Conservation (phyloP, 2,888 invertebrate species). For the Melipona bicolor region DNA sequence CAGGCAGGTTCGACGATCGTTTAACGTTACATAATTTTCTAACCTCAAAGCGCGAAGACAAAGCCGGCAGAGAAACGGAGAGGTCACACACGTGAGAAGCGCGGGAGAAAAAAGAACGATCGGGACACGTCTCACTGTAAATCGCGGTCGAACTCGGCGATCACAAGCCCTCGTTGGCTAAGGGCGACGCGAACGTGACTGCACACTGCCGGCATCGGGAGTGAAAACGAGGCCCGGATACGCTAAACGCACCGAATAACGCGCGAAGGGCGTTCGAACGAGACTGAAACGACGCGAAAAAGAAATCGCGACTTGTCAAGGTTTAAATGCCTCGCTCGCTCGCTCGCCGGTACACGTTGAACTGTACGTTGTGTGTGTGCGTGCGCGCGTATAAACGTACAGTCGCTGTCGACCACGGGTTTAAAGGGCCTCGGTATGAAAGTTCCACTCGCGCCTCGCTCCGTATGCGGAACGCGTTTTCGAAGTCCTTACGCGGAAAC, state of each 20-base stretch:
- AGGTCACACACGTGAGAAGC: conserved; percentile 23
- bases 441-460: conserved; percentile 34
- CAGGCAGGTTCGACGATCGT: conserved; percentile 54
- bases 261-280: conserved; percentile 36
- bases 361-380: conserved; percentile 13
- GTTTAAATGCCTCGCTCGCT: conserved; percentile 50
- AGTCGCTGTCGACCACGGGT: conserved; percentile 25
- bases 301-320: conserved; percentile 25
- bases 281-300: conserved; percentile 9
- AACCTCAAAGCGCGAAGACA: conserved; percentile 24
- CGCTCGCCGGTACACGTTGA: neutral
- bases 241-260: conserved; percentile 7
- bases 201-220: conserved; percentile 28
- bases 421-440: conserved; percentile 53
- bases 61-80: conserved; percentile 1
- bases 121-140: conserved; percentile 30
- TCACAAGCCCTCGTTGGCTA: conserved; percentile 18
- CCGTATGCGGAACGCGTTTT: neutral
- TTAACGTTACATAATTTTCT: conserved; percentile 63
- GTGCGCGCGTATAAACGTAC: conserved; percentile 19
- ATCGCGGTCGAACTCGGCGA: conserved; percentile 39
- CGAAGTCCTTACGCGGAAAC: neutral
- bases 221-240: neutral
- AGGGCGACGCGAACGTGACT: conserved; percentile 5
- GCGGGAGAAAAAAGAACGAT: conserved; percentile 44